phyloP scores from a whole-genome alignment of 1,140 invertebrate genomes.

The Macrotrachela quadricornifera region DNA sequence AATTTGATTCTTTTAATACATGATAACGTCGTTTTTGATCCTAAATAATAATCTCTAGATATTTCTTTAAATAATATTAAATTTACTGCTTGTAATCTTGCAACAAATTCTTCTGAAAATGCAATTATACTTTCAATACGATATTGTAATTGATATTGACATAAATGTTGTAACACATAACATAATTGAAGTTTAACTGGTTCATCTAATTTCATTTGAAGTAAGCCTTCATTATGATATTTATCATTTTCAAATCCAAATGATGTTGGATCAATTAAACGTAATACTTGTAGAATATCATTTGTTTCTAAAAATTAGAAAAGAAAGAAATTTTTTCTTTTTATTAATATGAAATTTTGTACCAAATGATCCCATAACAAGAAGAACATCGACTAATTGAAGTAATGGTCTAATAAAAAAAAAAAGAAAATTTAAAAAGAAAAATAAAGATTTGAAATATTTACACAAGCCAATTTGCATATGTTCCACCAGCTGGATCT shows the following conservation, averaged over 20 bases:
- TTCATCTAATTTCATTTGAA: conserved; percentile 93
- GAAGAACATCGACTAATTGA: conserved; percentile 72
- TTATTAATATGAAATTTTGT: no score
- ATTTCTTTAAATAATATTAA: no score
- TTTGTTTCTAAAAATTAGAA: background rate
- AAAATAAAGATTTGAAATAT: no score
- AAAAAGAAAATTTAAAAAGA: background rate
- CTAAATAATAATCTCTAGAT: no score
- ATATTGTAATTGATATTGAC: conserved; percentile 78
- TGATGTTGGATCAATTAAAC: conserved; percentile 81
- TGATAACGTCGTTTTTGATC: conserved; percentile 87
- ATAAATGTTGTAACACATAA: conserved; percentile 77
- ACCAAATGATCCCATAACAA: conserved; percentile 60
- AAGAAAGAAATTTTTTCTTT: no score
- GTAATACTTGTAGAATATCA: conserved; percentile 68
- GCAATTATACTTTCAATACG: conserved; percentile 82
- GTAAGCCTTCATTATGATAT: conserved; percentile 34
- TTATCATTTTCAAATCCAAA: conserved; percentile 34
- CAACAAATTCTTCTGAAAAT: conserved; percentile 81
- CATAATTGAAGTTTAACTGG: conserved; percentile 94
- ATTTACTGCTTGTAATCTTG: conserved; percentile 50
- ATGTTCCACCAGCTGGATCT: conserved; percentile 90
- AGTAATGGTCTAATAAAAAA: conserved; percentile 54
- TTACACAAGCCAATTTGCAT: conserved; percentile 91
- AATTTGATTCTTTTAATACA: conserved; percentile 90